These are phyloP conservation scores for Apeltes quadracus DNA, from an alignment of 2,113 vertebrate species.

Conservation along the genomic window DNA sequence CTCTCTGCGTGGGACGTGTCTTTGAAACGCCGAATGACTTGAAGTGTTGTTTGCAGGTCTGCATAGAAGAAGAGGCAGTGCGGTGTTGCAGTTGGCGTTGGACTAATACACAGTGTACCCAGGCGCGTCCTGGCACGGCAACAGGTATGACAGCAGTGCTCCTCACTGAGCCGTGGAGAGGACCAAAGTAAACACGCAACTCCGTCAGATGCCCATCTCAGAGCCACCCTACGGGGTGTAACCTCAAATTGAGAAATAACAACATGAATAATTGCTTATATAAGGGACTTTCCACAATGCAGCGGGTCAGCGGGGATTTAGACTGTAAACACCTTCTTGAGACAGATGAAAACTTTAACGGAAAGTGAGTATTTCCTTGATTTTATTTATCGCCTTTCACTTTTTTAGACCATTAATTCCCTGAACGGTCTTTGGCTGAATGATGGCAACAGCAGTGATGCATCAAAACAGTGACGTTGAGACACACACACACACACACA, in stretches of 20 bases:
- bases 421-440: conserved; percentile 31
- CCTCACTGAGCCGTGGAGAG: conserved; percentile 4
- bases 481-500: conserved; percentile 12
- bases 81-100: background rate
- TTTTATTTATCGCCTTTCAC: conserved; percentile 23
- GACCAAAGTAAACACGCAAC: conserved; percentile 25
- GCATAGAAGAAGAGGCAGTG: conserved; percentile 16
- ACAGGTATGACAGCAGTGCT: conserved; percentile 25
- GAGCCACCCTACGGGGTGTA: conserved; percentile 36
- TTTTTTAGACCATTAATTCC: conserved; percentile 1
- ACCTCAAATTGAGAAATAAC: conserved; percentile 41
- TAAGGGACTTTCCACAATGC: conserved; percentile 1
- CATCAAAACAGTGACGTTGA: conserved; percentile 27
- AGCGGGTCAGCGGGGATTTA: background rate
- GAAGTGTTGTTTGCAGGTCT: conserved; percentile 29
- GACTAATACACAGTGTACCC: background rate
- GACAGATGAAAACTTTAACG: conserved; percentile 19
- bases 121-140: conserved; percentile 8
- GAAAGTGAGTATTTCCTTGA: conserved; percentile 36
- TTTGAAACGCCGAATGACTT: conserved; percentile 20
- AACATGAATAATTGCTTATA: conserved; percentile 23
- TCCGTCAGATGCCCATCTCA: conserved; percentile 33
- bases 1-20: conserved; percentile 17
- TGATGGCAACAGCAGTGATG: conserved; percentile 14
- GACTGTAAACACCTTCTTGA: conserved; percentile 17